These are phyloP conservation scores for Ichneumoninae sp. DNA, from an alignment of 2,888 invertebrate species.

Conservation along the genomic window DNA sequence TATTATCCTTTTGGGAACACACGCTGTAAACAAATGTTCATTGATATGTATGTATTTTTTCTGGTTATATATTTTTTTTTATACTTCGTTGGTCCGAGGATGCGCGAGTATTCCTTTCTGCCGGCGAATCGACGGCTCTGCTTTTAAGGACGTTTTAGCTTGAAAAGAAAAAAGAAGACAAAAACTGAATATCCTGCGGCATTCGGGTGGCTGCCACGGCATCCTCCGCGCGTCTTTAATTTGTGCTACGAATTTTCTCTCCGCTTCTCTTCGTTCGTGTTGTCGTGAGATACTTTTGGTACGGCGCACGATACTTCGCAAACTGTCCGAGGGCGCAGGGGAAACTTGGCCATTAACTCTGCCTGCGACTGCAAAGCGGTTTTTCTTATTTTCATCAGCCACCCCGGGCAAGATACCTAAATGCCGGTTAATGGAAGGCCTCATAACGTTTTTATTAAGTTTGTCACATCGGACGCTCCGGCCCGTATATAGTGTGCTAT, in stretches of 20 bases:
- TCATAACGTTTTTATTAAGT: constrained; percentile 83
- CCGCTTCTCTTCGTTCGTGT: constrained; percentile 35
- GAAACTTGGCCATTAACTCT: constrained; percentile 79
- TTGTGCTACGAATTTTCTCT: constrained; percentile 43
- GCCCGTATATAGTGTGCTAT: background rate
- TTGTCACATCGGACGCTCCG: constrained; percentile 69
- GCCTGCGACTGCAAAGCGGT: constrained; percentile 49
- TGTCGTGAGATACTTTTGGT: constrained; percentile 45
- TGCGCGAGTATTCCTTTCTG: background rate
- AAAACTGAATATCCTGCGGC: constrained; percentile 47
- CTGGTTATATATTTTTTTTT: no score
- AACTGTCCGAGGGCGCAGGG: constrained; percentile 47
- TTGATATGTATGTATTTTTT: background rate
- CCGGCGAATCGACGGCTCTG: constrained; percentile 19
- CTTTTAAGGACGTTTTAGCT: constrained; percentile 50
- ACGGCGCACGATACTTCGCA: constrained; percentile 52
- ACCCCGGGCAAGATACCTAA: constrained; percentile 77
- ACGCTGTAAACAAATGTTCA: no score
- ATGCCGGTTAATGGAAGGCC: constrained; percentile 80
- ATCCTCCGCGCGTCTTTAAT: constrained; percentile 51
- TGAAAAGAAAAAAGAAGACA: constrained; percentile 19
- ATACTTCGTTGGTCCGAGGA: background rate
- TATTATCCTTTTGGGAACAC: background rate
- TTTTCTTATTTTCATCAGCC: constrained; percentile 30
- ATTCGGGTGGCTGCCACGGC: constrained; percentile 28